Evolutionary conservation across 2,888 invertebrate genomes (phyloP), one percentile per base, ranked within the genome.

Genomic region (Amphipyra tragopoginis): DNA sequence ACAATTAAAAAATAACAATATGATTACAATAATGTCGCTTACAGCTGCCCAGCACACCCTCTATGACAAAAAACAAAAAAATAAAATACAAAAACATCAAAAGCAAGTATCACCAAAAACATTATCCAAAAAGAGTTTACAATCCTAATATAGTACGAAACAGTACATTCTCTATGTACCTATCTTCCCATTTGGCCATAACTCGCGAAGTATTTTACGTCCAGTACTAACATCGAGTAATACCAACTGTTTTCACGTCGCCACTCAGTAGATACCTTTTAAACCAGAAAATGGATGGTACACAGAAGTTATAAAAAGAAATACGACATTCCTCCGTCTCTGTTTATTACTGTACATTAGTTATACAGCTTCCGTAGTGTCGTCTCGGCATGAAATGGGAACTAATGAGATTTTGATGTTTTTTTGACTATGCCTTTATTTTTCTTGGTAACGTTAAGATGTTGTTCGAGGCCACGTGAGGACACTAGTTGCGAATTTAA

Each of bases 391-490:
- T 93, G 93, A 91, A 94, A 94, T 92, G 93, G 90, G 91, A 94
- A 94, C 94, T 94, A 94, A 94, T 94, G 94, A 94, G 94, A 92
- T 94, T 94, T 94, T 94, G 94, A 94, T 94, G 94, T 94, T 94
- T 94, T 94, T 94, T 94, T 94, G 94, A 94, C 94, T 93, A 93
- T 91, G 89, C 89, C 92, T 92, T 94, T 94, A 93, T 93, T 93
- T 93, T 93, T 86, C 87, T 87, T 84, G 81, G 89, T 81, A 86
- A 83, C 86, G 84, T 88, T 83, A 87, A 87, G 86, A 89, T 87
- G 84, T 82, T 88, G 82, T 80, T 85, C 75, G 80, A 77, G 84
- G 84, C 81, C 80, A 76, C 81, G 79, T 86, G 86, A 84, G 52
- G 65, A 78, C 77, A 80, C 78, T 75, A 79, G 66, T 79, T 74